Base-by-base conservation (phyloP, 1,140 invertebrate genomes). In the Capitella teleta region DNA sequence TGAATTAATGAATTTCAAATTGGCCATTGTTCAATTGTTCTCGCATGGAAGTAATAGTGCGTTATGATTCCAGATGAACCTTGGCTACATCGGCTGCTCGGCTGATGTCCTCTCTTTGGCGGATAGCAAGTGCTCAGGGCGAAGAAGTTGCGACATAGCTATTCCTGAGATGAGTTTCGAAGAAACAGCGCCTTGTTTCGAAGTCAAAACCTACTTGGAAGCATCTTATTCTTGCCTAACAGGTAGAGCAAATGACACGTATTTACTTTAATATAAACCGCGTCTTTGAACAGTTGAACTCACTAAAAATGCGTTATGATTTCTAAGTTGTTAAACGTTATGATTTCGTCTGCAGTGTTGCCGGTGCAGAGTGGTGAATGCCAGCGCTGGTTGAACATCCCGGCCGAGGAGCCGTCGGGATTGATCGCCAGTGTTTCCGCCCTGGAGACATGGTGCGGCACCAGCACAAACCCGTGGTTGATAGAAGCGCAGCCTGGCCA, bases 21-120 rank as follows among this genome's bases (percentile, higher is more conserved):
- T n/a, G n/a, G n/a, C n/a, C n/a, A n/a, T n/a, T n/a, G n/a, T n/a
- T n/a, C n/a, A n/a, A n/a, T n/a, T n/a, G n/a, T n/a, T n/a, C n/a
- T n/a, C n/a, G n/a, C n/a, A n/a, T n/a, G n/a, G n/a, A n/a, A n/a
- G n/a, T n/a, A n/a, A n/a, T n/a, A n/a, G n/a, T n/a, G n/a, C n/a
- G n/a, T n/a, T n/a, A n/a, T n/a, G n/a, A n/a, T n/a, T n/a, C n/a
- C n/a, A n/a, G n/a, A n/a, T n/a, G 6, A 26, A 49, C 30, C 32
- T 32, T 32, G 45, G 45, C 25, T 36, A 47, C 28, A 19, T 47
- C 14, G 45, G 45, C 28, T 47, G 45, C 25, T 32, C 30, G n/a
- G 30, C 26, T n/a, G 45, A 47, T 32, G 45, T 47, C 5, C 18
- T 47, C 26, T n/a, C 19, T 10, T 18, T 47, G 4, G 45, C 30